Evolutionary conservation across 2,797 vertebrate species (phyloP).

Genomic region (Rhinogobio ventralis): DNA sequence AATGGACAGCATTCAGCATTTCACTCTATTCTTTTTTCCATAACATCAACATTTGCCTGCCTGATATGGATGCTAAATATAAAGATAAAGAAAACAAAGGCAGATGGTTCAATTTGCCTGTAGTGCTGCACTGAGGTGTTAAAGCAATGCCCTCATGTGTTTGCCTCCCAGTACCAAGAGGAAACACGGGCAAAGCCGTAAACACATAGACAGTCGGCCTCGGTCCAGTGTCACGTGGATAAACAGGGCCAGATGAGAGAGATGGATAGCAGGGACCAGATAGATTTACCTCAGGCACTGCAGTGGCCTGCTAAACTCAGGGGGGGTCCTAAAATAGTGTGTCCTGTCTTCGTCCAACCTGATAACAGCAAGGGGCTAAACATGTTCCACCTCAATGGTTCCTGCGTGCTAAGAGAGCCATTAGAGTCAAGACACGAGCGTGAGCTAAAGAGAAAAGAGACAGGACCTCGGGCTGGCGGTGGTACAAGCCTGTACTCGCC

Average conservation of each 20-base stretch:
- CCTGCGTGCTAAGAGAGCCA: constrained; percentile 77
- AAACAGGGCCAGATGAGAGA: constrained; percentile 44
- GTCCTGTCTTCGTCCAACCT: constrained; percentile 72
- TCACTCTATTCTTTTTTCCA: constrained; percentile 73
- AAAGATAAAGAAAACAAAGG: constrained; percentile 36
- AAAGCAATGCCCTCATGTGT: constrained; percentile 52
- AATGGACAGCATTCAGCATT: constrained; percentile 75
- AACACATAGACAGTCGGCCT: constrained; percentile 66
- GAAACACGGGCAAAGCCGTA: constrained; percentile 44
- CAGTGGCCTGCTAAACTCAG: constrained; percentile 68
- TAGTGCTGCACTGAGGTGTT: constrained; percentile 48
- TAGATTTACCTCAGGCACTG: constrained; percentile 60
- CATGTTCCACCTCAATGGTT: constrained; percentile 78
- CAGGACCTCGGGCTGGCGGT: constrained; percentile 73
- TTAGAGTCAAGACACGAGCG: constrained; percentile 69
- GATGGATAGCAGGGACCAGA: constrained; percentile 57
- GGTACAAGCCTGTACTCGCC: constrained; percentile 66
- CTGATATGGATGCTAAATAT: constrained; percentile 54
- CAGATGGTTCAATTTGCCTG: constrained; percentile 52
- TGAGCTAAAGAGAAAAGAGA: constrained; percentile 70
- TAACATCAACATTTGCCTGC: constrained; percentile 68
- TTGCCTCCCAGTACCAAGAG: constrained; percentile 34
- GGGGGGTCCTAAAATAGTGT: constrained; percentile 68
- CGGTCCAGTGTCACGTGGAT: constrained; percentile 41
- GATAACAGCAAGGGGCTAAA: constrained; percentile 83